Evolutionary conservation across 1,140 invertebrate genomes (phyloP).

Genomic region (Ptiloglossa arizonensis): DNA sequence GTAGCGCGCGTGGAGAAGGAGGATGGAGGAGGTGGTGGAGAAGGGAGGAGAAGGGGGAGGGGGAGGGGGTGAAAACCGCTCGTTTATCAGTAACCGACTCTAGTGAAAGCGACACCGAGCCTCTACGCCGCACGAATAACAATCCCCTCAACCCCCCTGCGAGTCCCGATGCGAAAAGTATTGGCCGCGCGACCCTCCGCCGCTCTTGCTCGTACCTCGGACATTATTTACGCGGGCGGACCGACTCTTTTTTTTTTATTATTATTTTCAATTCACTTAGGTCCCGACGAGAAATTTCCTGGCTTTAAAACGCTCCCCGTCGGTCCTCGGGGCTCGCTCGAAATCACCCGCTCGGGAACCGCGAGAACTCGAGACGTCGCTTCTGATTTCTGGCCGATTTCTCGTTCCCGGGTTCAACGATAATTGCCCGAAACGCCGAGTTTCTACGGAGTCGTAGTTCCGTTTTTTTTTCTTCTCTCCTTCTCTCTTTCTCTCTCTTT

Average conservation of each 20-base stretch:
- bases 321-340: constrained; percentile 8
- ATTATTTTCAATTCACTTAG: constrained; percentile 79
- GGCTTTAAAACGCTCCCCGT: constrained; percentile 43
- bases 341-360: constrained; percentile 18
- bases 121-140: constrained; percentile 79
- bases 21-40: constrained; percentile 44
- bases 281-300: constrained; percentile 59
- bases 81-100: constrained; percentile 81
- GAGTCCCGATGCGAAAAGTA: constrained; percentile 66
- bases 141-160: constrained; percentile 64
- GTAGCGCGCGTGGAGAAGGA: constrained; percentile 36
- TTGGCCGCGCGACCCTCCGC: constrained; percentile 56
- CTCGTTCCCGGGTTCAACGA: not conserved
- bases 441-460: not conserved
- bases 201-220: constrained; percentile 34
- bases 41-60: constrained; percentile 43
- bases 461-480: not conserved
- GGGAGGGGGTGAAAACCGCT: constrained; percentile 73
- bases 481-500: too few species aligned
- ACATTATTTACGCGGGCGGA: constrained; percentile 68
- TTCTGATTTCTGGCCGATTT: constrained; percentile 55
- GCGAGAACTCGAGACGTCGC: constrained; percentile 48
- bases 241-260: constrained; percentile 60
- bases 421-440: not conserved
- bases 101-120: constrained; percentile 81